phyloP scores from a whole-genome alignment of 1,140 invertebrate genomes.

The Diplogasteroides magnus region DNA sequence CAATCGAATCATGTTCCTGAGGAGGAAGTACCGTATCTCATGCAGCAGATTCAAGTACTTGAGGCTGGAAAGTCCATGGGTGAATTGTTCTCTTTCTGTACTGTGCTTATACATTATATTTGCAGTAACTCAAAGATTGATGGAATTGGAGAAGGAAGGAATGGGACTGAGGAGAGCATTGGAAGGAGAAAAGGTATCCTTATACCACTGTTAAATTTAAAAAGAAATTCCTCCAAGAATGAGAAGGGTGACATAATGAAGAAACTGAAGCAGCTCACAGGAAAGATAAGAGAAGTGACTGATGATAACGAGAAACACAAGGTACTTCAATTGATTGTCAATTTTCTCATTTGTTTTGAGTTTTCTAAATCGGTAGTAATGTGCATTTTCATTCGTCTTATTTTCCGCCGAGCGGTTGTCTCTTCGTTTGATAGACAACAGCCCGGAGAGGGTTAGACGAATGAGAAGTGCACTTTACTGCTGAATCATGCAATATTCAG shows the following conservation, averaged over 20 bases:
- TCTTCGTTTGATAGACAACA: too few species aligned
- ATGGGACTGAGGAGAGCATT: slow-evolving; percentile 15
- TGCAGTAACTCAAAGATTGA: slow-evolving; percentile 25
- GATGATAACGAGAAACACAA: slow-evolving; percentile 21
- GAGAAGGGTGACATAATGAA: slow-evolving; percentile 21
- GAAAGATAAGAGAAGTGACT: slow-evolving; percentile 17
- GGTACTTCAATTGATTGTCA: slow-evolving; percentile 2
- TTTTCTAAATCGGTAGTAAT: too few species aligned
- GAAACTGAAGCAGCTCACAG: slow-evolving; percentile 21
- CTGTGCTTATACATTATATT: slow-evolving; percentile 3
- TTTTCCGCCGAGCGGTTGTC: too few species aligned
- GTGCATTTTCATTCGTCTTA: too few species aligned
- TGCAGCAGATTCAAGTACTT: slow-evolving; percentile 36
- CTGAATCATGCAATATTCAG: too few species aligned
- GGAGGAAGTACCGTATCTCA: slow-evolving; percentile 32
- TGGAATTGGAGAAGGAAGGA: slow-evolving; percentile 30
- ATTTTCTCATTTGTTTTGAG: too few species aligned
- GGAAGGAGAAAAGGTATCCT: slow-evolving; percentile 17
- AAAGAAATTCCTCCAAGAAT: too few species aligned
- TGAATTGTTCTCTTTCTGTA: slow-evolving; percentile 5
- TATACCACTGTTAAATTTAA: too few species aligned
- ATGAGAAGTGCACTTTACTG: too few species aligned
- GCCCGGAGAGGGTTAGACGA: too few species aligned
- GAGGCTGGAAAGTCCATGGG: slow-evolving; percentile 35
- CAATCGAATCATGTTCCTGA: slow-evolving; percentile 28